Conservation (phyloP, 2,113 vertebrate genomes). For the Amphiprion ocellaris region DNA sequence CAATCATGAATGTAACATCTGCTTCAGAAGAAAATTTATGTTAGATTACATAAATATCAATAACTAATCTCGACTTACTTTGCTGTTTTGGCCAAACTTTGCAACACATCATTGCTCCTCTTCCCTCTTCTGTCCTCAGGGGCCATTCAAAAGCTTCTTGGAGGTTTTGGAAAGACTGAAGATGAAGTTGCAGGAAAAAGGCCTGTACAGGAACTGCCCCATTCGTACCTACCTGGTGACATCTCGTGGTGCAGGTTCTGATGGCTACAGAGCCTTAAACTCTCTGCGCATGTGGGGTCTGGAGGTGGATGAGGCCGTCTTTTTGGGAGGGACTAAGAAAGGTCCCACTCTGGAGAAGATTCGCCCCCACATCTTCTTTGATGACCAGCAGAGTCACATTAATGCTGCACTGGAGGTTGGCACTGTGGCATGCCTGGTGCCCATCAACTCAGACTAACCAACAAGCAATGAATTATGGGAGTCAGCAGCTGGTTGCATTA, state of each 20-base stretch:
- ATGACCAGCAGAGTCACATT: neutral
- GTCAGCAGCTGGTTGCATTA: neutral
- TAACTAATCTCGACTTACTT: neutral
- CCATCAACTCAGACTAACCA: neutral
- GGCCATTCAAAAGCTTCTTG: neutral
- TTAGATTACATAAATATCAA: too few species aligned
- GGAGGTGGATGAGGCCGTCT: conserved; percentile 1
- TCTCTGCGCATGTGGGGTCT: neutral
- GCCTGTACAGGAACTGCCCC: neutral
- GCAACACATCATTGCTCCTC: neutral
- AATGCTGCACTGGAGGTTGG: neutral
- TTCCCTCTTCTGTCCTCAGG: neutral
- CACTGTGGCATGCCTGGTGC: neutral
- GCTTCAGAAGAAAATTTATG: too few species aligned
- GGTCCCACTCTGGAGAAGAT: neutral
- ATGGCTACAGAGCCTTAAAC: neutral
- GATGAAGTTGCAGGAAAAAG: neutral
- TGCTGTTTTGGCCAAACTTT: too few species aligned
- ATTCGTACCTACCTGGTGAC: conserved; percentile 20
- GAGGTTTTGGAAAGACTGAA: neutral
- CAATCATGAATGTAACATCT: too few species aligned
- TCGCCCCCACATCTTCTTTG: conserved; percentile 13
- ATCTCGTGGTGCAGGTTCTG: neutral
- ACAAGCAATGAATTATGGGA: neutral
- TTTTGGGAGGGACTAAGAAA: neutral